Base-by-base conservation (phyloP, 2,888 invertebrate species). In the Gandaritis pyraliata region DNA sequence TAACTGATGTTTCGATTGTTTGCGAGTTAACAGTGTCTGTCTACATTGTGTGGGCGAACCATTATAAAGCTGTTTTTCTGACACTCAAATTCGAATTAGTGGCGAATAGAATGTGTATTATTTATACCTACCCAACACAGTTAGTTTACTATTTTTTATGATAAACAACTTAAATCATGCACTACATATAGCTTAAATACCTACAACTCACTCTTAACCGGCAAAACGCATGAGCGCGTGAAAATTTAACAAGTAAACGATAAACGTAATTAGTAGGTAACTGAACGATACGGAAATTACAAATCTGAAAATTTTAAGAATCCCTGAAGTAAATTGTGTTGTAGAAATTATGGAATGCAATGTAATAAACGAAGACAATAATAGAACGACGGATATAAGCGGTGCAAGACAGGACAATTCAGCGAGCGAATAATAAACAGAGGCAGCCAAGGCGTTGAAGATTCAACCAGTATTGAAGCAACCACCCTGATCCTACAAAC, bases 401-500 rank as follows among this genome's bases (percentile, higher is more conserved):
- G 80, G 78, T 77, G 75, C 74, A 79, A 71, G 70, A 72, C 71
- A 73, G 70, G 75, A 76, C 77, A 73, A 77, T 80, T 78, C 71
- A 77, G 69, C 74, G 77, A 80, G 80, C 77, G 80, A 84, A 83
- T 82, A 80, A 84, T 85, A 83, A 83, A 79, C 76, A 81, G 77
- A 77, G 78, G 71, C 72, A 70, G 68, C 58, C 65, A 68, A 59
- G 75, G 72, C 81, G 77, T 82, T 77, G 79, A 75, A 72, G 71
- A 68, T 66, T 67, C 71, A 69, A 72, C 86, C 87, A 87, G 75
- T 82, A 74, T 83, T 80, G 77, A 73, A 79, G 81, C 86, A 80
- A 64, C 83, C 80, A 79, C 86, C 82, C 79, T 74, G 73, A 74
- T 43, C 45, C 16, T 36, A 49, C 23, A 45, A 12, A 23, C 43